Evolutionary conservation across 2,888 invertebrate genomes (phyloP), one percentile per base, ranked within the genome.

Genomic region (Biston stratarius): DNA sequence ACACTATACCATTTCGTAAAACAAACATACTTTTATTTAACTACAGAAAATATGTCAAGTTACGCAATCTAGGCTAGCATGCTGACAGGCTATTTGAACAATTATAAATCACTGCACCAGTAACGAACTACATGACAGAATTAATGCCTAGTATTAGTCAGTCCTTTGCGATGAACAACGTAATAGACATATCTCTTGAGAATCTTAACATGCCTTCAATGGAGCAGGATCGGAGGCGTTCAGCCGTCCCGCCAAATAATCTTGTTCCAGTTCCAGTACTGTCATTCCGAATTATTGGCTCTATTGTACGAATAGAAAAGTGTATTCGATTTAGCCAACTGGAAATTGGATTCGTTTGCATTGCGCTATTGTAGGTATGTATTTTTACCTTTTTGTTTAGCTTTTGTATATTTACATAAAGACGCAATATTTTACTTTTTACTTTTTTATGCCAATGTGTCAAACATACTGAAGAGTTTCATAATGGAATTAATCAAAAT

Each of bases 221-320:
- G 5, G 38, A 24, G 59, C 24, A 24, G 24, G 24, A 24, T 24
- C 24, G 3, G 24, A 24, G 24, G 24, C 24, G 24, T 24, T 24
- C 24, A 24, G 3, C 15, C 44, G 14, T 52, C 56, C 51, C 61
- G 52, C 62, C 59, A 61, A 61, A 64, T 67, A 62, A 62, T 67
- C 60, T 52, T 59, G 53, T 65, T 65, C 60, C 42, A 60, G 62
- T 65, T 65, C 57, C 42, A 60, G 60, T 44, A 48, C 61, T 62
- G 53, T 14, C 64, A 49, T 59, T 45, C 57, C 61, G 49, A 47
- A 61, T 42, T 53, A 64, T 57, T 56, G 56, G 42, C 56, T 49
- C 56, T 45, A 44, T 44, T 38, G 48, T 61, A 44, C 33, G 45
- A 57, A 48, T 38, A 40, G 34, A 38, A 15, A 7, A 49, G n/a